Evolutionary conservation across 1,140 invertebrate genomes (phyloP), one percentile per base, ranked within the genome.

Genomic region (Amphibalanus amphitrite): DNA sequence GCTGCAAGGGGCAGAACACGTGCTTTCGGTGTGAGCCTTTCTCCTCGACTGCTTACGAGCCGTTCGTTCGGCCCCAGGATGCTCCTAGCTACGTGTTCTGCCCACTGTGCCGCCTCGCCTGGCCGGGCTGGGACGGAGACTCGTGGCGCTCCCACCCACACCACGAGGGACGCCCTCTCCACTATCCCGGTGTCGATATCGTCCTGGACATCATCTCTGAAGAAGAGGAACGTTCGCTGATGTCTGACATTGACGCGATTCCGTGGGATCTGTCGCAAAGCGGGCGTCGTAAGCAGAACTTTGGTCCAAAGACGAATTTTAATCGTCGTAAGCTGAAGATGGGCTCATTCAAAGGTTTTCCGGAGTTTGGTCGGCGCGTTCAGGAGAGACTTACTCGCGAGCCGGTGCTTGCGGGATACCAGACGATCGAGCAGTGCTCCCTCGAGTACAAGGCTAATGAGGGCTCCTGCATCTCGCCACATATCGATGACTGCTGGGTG

Each of bases 401-500:
- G 10, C 65, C 65, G 6, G 76, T 90, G 10, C 78, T 97, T 30
- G 78, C 83, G 72, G 82, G 87, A 78, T 98, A 94, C 82, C 82
- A 89, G 79, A 92, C 92, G 0, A 92, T 98, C 67, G 97, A 99
- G 81, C 90, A 98, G 76, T 99, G 97, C 80, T 93, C 93, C 73
- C 83, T 99, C 72, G 96, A 98, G 78, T 99, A 99, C 82, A 85
- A 89, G 72, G 86, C 89, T 10, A 80, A 83, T 75, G 86, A 90
- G 77, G 95, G 94, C 13, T 90, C 95, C 15, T 91, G 90, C 0
- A 99, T 99, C 77, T 96, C 98, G 82, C 91, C 95, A 0, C 97
- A 99, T 79, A 90, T 98, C 75, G 97, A 99, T 82, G 95, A 99
- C 78, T 94, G 91, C 79, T 99, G 97, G 97, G 87, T 99, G 65